Conservation (phyloP, 2,113 vertebrate species). For the Sardina pilchardus region DNA sequence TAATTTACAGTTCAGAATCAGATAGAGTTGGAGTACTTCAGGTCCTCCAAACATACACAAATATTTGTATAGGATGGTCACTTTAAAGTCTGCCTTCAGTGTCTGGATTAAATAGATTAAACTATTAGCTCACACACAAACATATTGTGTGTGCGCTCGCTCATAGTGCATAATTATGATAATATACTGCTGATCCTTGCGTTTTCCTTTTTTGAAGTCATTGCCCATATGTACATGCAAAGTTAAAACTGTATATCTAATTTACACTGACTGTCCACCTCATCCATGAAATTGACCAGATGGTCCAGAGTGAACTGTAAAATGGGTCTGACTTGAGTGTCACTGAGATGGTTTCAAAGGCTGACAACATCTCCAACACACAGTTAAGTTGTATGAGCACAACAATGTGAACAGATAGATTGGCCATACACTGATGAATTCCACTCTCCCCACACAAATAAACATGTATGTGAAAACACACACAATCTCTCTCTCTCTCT, state of each 20-base stretch:
- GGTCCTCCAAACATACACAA: neutral
- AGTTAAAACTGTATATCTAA: neutral
- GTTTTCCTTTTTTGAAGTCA: too few relatives aligned
- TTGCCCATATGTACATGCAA: neutral
- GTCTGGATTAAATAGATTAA: neutral
- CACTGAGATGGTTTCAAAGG: neutral
- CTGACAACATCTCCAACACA: neutral
- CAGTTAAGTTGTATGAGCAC: neutral
- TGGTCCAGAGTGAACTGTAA: neutral
- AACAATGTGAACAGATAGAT: neutral
- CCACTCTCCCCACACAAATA: neutral
- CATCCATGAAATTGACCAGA: conserved; percentile 15
- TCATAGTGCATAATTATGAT: too few relatives aligned
- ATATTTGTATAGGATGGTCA: neutral
- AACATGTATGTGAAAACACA: neutral
- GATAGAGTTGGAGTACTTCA: neutral
- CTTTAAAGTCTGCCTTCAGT: conserved; percentile 10
- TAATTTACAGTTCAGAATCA: neutral
- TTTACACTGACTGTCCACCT: conserved; percentile 17
- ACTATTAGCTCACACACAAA: neutral
- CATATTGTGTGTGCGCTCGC: neutral
- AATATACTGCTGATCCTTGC: too few relatives aligned
- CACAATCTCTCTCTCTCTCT: neutral
- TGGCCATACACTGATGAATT: neutral
- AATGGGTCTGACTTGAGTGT: neutral